Percentiles rank a stretch among this genome's conserved stretches.
These are phyloP conservation scores for Collichthys lucidus DNA, from an alignment of 2,113 vertebrate species.

Conservation along the genomic window DNA sequence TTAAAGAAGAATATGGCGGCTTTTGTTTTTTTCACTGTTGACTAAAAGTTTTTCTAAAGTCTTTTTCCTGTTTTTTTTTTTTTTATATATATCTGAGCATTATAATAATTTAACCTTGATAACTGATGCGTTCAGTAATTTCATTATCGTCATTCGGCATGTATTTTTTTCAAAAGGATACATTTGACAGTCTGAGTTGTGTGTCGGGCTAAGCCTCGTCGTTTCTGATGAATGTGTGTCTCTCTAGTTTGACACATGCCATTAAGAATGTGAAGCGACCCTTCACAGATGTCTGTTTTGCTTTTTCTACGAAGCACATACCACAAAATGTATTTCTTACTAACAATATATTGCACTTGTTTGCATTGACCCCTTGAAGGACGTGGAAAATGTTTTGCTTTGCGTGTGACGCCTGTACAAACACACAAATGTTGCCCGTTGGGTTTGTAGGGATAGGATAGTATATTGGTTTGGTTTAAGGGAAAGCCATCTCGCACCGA, in stretches of 20 bases:
- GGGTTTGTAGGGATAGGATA: slow-evolving; percentile 5
- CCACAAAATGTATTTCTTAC: slow-evolving; percentile 39
- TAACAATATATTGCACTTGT: slow-evolving; percentile 54
- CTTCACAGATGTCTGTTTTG: slow-evolving; percentile 34
- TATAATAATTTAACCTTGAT: slow-evolving; percentile 69
- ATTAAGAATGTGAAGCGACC: slow-evolving; percentile 39
- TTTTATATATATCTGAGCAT: slow-evolving; percentile 59
- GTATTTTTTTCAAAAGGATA: slow-evolving; percentile 45
- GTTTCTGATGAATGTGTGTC: slow-evolving; percentile 38
- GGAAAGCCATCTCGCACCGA: slow-evolving; percentile 29
- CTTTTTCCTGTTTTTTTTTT: not conserved
- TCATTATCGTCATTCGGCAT: slow-evolving; percentile 39
- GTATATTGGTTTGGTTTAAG: slow-evolving; percentile 35
- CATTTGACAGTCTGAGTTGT: slow-evolving; percentile 48
- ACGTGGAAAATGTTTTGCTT: slow-evolving; percentile 44
- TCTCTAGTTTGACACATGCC: slow-evolving; percentile 26
- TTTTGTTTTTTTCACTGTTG: slow-evolving; percentile 75
- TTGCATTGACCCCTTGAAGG: slow-evolving; percentile 37
- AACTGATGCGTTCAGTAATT: slow-evolving; percentile 41
- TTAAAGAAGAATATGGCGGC: slow-evolving; percentile 76
- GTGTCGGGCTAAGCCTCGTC: slow-evolving; percentile 39
- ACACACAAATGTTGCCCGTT: slow-evolving; percentile 44
- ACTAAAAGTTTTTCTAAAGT: slow-evolving; percentile 63
- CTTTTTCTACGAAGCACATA: slow-evolving; percentile 58
- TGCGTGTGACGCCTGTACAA: slow-evolving; percentile 35